Base-by-base conservation (phyloP, 1,140 invertebrate genomes). In the Ganaspis sp. region DNA sequence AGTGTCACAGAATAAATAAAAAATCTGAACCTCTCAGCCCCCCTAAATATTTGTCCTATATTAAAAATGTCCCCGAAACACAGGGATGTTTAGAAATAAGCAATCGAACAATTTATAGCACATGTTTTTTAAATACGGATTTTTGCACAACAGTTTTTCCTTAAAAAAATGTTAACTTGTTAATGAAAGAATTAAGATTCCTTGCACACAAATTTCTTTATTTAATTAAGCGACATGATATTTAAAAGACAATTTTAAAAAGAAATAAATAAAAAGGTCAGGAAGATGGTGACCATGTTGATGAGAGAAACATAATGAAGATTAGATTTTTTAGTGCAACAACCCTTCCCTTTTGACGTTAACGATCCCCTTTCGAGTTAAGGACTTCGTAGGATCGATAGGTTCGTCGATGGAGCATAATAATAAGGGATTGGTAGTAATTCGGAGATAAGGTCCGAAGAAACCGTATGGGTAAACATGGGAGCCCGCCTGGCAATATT, bases 351-450 rank as follows among this genome's bases (percentile, higher is more conserved):
- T 64, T 64, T 72, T 75, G 74, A 79, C 74, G 75, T 75, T 79
- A 75, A 79, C 71, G 73, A 75, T 38, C 64, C 37, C 21, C 70
- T 64, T 11, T 17, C 38, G 37, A 64, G 37, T 37, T 73, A 34
- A 79, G 75, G 73, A 79, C 73, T 53, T 64, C n/a, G 72, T 45
- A 49, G 70, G 75, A 76, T 79, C 70, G 73, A 79, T 76, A 49
- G 21, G 11, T 17, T 54, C 54, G 58, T 75, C 45, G 29, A 38
- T 70, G 69, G 58, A 64, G 34, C 69, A 75, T 77, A 81, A 81
- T 77, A 76, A 77, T 69, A 73, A 80, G 76, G 71, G 45, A 29
- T 53, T 73, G 71, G 26, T 26, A 53, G 72, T 54, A 38, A 34
- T 73, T 73, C 45, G 34, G 42, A 40, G 40, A 71, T 71, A 71